Base-by-base conservation (phyloP, 2,113 vertebrate species). In the Pomatorhinus ruficollis region DNA sequence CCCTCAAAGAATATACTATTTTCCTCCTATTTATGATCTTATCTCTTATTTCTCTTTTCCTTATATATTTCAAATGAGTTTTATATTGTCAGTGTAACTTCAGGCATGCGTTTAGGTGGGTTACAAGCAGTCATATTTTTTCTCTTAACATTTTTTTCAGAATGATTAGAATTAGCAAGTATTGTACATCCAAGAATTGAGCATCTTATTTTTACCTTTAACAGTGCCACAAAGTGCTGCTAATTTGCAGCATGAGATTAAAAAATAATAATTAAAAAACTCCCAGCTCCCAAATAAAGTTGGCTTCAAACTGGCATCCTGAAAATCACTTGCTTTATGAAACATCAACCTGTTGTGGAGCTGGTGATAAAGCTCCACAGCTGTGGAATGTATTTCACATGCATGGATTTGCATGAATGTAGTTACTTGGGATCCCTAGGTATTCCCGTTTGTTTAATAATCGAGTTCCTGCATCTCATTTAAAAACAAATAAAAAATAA, bases 321-420 rank as follows among this genome's bases (percentile, higher is more conserved):
- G 52, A 68, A 74, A 92, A 66, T 70, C 44, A 27, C 33, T 83
- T 83, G 42, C 85, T 91, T 86, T 86, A 33, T 81, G 83, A 83
- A 95, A 76, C 27, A 68, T 59, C 61, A 75, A 0, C 21, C 45
- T 74, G 5, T 54, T 68, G 45, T 66, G 44, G 33, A 66, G 50
- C 68, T 74, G 17, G 25, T 93, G 40, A 37, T 70, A 47, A 77
- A 80, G 42, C 30, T 91, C 25, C 50, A 28, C 30, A 7, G 6
- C 27, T 75, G 45, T 54, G 25, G 52, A 80, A 20, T 3, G 20
- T 37, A 52, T 83, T 87, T 79, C 77, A 50, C 24, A 3, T 69
- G 89, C 89, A 87, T 82, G 83, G 45, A 33, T 83, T 66, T 69
- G 31, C 50, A 24, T 40, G 30, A 22, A 13, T 42, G 42, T n/a